Conservation (phyloP, 2,797 vertebrate genomes). For the Manis javanica region DNA sequence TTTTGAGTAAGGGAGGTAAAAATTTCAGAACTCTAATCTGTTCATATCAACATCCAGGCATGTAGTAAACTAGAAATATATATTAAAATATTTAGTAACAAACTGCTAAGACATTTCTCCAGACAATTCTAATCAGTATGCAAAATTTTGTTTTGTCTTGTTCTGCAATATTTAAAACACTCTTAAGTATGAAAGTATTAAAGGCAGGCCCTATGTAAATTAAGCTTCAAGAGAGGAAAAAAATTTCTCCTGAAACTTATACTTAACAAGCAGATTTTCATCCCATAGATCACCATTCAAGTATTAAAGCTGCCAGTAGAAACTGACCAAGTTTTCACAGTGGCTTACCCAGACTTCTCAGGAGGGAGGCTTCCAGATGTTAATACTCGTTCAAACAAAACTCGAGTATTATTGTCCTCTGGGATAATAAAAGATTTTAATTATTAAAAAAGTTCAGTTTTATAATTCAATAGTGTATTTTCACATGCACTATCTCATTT, state of each 20-base stretch:
- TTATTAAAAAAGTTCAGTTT: slow-evolving; percentile 54
- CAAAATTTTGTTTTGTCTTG: not conserved
- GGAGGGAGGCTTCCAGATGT: slow-evolving; percentile 98
- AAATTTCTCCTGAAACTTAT: slow-evolving; percentile 34
- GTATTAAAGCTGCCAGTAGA: not conserved
- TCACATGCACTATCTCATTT: slow-evolving; percentile 44
- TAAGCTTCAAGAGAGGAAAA: slow-evolving; percentile 11
- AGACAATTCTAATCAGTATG: slow-evolving; percentile 50
- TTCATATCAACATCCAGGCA: slow-evolving; percentile 36
- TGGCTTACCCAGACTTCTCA: slow-evolving; percentile 97
- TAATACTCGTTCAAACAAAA: slow-evolving; percentile 99
- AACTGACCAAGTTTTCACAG: slow-evolving; percentile 34
- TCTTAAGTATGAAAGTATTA: slow-evolving; percentile 10
- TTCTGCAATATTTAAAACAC: not conserved
- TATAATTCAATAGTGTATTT: slow-evolving; percentile 37
- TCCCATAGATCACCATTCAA: not conserved
- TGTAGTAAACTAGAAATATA: slow-evolving; percentile 46
- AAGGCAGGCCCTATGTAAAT: slow-evolving; percentile 29
- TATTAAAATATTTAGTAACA: slow-evolving; percentile 46
- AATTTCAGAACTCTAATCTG: slow-evolving; percentile 53
- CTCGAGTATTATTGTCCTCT: slow-evolving; percentile 99
- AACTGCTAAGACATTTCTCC: slow-evolving; percentile 39
- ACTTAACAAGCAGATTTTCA: slow-evolving; percentile 10
- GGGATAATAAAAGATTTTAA: slow-evolving; percentile 77
- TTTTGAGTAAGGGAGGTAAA: slow-evolving; percentile 16